Percentiles rank a stretch among this genome's conserved stretches.
Conservation (phyloP, 2,113 vertebrate species). For the Riparia riparia region DNA sequence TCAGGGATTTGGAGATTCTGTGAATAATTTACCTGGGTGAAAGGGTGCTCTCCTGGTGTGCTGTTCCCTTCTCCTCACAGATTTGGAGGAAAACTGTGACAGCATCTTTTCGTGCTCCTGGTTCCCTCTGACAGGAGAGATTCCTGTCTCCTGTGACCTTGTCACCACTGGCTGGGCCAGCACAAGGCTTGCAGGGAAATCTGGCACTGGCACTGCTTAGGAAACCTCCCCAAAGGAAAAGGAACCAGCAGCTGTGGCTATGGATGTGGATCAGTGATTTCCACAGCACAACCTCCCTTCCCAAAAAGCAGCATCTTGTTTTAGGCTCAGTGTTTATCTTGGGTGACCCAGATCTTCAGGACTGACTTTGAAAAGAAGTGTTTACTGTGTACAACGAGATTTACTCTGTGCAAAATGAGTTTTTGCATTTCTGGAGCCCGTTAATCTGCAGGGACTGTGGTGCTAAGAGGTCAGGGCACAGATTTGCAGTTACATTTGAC, state of each 20-base stretch:
- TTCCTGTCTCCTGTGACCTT: background rate
- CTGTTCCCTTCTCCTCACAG: background rate
- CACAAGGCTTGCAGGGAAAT: background rate
- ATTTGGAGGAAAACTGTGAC: background rate
- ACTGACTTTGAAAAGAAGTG: background rate
- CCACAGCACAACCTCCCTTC: background rate
- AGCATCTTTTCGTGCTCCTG: background rate
- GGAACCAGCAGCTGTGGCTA: background rate
- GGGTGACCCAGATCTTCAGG: background rate
- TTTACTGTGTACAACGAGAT: background rate
- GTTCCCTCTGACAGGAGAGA: background rate
- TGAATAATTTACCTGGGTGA: background rate
- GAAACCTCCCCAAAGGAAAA: background rate
- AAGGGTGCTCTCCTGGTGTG: background rate
- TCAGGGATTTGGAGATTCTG: background rate
- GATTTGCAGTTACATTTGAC: background rate
- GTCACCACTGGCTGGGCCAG: background rate
- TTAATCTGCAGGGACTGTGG: background rate
- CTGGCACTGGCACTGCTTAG: fast-evolving
- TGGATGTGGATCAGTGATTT: background rate
- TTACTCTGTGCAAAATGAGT: background rate
- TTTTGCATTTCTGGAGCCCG: background rate
- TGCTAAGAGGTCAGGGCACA: background rate
- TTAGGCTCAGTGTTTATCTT: background rate
- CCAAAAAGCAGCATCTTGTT: background rate